phyloP scores from a whole-genome alignment of 2,888 invertebrate species.

The Coleophora deauratella region DNA sequence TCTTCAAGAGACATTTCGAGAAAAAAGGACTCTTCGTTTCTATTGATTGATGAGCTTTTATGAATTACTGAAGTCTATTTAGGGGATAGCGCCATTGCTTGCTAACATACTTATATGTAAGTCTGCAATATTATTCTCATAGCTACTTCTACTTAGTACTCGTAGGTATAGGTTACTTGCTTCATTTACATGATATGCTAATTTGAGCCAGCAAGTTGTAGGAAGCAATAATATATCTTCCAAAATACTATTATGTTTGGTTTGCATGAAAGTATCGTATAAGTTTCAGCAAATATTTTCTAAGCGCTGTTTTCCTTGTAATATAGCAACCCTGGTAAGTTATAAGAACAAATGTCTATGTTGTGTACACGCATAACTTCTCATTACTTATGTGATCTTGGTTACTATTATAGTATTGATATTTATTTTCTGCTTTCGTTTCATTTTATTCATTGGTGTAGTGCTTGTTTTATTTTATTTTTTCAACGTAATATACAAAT shows the following conservation, averaged over 20 bases:
- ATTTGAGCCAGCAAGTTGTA: neutral
- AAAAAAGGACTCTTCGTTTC: no score
- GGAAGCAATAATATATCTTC: neutral
- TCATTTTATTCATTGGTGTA: neutral
- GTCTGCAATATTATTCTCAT: neutral
- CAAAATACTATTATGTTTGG: no score
- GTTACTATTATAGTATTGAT: neutral
- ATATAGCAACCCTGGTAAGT: neutral
- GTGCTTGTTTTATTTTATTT: no score
- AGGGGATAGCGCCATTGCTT: no score
- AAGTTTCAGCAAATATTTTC: no score
- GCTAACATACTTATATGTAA: no score
- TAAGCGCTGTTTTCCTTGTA: neutral
- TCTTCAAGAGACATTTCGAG: no score
- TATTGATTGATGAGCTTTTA: no score
- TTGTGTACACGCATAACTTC: neutral
- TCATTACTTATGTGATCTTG: neutral
- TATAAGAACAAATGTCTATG: neutral
- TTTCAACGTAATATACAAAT: no score
- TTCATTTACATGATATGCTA: conserved; percentile 1
- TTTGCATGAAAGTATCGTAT: no score
- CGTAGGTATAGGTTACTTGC: neutral
- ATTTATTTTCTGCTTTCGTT: neutral
- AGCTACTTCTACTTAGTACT: no score
- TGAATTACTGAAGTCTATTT: no score